These are phyloP conservation scores for Sisor rabdophorus DNA, from an alignment of 2,113 vertebrate genomes.

Conservation along the genomic window DNA sequence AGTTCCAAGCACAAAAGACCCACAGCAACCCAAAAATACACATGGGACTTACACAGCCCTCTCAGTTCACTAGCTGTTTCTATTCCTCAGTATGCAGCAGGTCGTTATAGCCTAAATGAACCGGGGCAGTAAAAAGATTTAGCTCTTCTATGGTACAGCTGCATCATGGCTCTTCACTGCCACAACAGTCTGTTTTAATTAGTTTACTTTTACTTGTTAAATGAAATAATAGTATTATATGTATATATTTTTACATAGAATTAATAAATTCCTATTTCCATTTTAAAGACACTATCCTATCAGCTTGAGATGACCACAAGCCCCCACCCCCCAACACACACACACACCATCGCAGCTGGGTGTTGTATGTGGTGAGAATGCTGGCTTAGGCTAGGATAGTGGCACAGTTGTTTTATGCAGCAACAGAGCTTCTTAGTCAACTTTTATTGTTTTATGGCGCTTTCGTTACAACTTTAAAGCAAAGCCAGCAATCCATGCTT, in stretches of 20 bases:
- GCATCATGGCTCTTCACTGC: conserved; percentile 22
- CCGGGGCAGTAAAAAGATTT: not conserved
- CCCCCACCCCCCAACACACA: too few species aligned
- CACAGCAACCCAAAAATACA: not conserved
- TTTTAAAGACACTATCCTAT: conserved; percentile 10
- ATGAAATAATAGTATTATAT: conserved; percentile 51
- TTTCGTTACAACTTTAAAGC: not conserved
- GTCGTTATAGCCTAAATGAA: conserved; percentile 11
- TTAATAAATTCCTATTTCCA: conserved; percentile 13
- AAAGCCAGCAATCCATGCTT: not conserved
- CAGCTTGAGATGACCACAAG: conserved; percentile 4
- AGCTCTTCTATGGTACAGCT: conserved; percentile 31
- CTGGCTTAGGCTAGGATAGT: not conserved
- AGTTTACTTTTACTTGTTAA: conserved; percentile 46
- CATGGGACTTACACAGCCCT: not conserved
- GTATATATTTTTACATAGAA: conserved; percentile 55
- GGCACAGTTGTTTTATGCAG: not conserved
- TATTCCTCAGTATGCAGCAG: conserved; percentile 6
- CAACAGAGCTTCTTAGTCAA: too few species aligned
- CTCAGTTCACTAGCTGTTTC: conserved; percentile 5
- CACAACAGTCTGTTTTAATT: too few species aligned
- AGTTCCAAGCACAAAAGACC: conserved; percentile 14
- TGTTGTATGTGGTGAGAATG: not conserved
- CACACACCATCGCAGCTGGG: too few species aligned
- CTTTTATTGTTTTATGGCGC: too few species aligned